Base-by-base conservation (phyloP, 2,113 vertebrate species). In the Dolichallabes microphthalmus region DNA sequence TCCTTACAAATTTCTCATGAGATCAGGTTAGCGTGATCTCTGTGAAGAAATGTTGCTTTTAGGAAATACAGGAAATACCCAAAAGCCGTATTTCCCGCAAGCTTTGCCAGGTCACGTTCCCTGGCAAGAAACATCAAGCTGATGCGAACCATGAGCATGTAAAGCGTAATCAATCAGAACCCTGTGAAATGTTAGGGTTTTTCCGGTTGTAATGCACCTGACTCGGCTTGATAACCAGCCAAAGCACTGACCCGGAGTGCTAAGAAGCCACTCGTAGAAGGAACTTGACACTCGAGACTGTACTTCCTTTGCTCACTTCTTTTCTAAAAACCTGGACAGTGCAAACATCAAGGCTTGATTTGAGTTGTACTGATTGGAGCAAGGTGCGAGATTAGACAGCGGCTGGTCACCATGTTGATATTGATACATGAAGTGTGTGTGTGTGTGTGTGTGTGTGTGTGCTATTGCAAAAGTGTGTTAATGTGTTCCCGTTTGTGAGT, bases 401-500 rank as follows among this genome's bases (percentile, higher is more conserved):
- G 66, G 73, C 45, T 39, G 39, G 3, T 32, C 14, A 57, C 12
- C 55, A 12, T 19, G 10, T 14, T 39, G 52, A 71, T 58, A 35
- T 13, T 9, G 30, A 69, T 25, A 1, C 50, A 55, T 30, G 10
- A 5, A 3, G 58, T 32, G 12, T 45, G 35, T 22, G 45, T 8
- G 45, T 8, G 45, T 8, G 45, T 6, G 20, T 14, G 55, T 30
- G 71, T 30, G 69, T 45, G 58, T 73, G 55, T 68, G 78, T 45
- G 73, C 13, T 78, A 81, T 73, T 78, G 82, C 81, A 61, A 55
- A 50, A 85, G 45, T 87, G 79, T 77, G 83, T 85, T 60, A 74
- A 64, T 53, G 87, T 55, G 22, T 57, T 86, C 88, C 89, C 86
- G 68, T 88, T 82, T 88, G 85, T 87, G 50, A 83, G 61, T 85